Base-by-base conservation (phyloP, 1,140 invertebrate genomes). In the Orius insidiosus region DNA sequence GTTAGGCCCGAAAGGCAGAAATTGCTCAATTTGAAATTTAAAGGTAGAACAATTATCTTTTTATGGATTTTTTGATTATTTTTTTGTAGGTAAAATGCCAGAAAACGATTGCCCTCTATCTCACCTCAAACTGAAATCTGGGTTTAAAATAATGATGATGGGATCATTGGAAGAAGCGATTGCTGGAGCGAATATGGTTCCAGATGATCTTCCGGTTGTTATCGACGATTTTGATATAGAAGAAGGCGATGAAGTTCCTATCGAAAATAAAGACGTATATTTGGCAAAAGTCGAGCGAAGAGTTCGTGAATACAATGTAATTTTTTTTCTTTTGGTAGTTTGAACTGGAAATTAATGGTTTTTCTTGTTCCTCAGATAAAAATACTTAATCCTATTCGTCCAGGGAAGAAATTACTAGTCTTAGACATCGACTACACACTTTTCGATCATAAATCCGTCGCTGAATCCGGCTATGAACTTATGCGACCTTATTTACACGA, bases 401-500 rank as follows among this genome's bases (percentile, higher is more conserved):
- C 73, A 6, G 78, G 75, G 30, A 96, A 90, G 61, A 93, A 94
- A 57, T 65, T 96, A 7, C 65, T 98, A 2, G 92, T 98, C 0
- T 64, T 98, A 19, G 93, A 98, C 59, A 94, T 98, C 58, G 93
- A 98, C 63, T 96, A 98, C 57, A 98, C 92, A 6, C 63, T 97
- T 8, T 95, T 94, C 63, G 92, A 96, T 68, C 90, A 96, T 59
- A 76, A 83, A 61, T 95, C 90, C 18, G 73, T 78, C 8, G 92
- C 87, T 5, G 85, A 93, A 63, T 78, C 75, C 51, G 89, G 84
- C 53, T 64, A 71, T 24, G 89, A 96, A 65, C 62, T 98, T 45
- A 97, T 96, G 89, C 68, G 93, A 47, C 93, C 93, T 1, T 95
- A 77, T 61, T 69, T 98, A 30, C 93, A 97, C 60, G 89, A 95